Evolutionary conservation across 2,888 invertebrate genomes (phyloP).

Genomic region (Pterostichus madidus): DNA sequence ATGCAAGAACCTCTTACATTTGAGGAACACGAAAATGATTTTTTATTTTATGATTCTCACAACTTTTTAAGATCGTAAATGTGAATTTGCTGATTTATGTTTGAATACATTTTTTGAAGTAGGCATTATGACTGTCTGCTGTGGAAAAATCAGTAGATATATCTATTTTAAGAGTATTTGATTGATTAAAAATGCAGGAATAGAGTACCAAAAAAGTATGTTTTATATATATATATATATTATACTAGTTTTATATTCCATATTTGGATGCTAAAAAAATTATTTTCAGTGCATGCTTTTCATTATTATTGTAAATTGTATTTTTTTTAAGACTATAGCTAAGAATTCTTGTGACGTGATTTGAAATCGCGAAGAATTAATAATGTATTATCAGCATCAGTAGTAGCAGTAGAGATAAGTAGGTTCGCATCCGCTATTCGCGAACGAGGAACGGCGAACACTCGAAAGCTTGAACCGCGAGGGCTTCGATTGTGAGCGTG

Average conservation of each 20-base stretch:
- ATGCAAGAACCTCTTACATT: not conserved
- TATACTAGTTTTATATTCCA: not conserved
- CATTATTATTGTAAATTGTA: no score
- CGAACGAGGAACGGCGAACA: not conserved
- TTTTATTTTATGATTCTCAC: slow-evolving; percentile 17
- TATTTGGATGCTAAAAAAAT: not conserved
- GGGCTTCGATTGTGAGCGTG: slow-evolving; percentile 18
- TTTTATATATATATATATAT: not conserved
- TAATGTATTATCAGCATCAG: not conserved
- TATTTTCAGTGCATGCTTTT: not conserved
- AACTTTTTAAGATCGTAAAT: slow-evolving; percentile 11
- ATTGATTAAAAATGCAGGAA: not conserved
- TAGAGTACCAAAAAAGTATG: not conserved
- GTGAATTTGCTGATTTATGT: not conserved
- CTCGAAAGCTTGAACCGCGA: no score
- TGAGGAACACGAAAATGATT: not conserved
- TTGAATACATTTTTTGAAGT: no score
- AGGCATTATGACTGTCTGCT: not conserved
- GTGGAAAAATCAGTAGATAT: slow-evolving; percentile 7
- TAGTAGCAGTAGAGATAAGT: slow-evolving; percentile 2
- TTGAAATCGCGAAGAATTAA: not conserved
- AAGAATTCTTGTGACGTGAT: not conserved
- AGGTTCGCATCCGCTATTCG: not conserved
- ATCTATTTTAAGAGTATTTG: slow-evolving; percentile 33
- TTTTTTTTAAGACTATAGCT: no score